Conservation (phyloP, 2,888 invertebrate genomes). For the Phalera bucephala region DNA sequence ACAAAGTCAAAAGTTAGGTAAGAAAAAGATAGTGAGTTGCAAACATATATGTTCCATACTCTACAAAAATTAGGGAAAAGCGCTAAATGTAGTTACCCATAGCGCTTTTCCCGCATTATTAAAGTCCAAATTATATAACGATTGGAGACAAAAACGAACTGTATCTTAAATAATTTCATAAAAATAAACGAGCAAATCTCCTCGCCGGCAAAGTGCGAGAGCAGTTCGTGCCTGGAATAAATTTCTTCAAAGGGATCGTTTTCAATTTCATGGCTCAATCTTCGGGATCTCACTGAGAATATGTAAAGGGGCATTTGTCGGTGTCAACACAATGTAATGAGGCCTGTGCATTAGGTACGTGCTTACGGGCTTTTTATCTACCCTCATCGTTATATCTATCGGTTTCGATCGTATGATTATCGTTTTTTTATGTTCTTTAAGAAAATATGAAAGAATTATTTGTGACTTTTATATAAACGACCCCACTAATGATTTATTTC, state of each 20-base stretch:
- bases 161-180: conserved; percentile 79
- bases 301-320: conserved; percentile 82
- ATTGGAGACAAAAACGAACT: conserved; percentile 59
- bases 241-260: conserved; percentile 82
- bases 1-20: too few species aligned
- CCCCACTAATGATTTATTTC: too few species aligned
- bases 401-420: conserved; percentile 30
- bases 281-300: conserved; percentile 79
- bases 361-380: conserved; percentile 53
- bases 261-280: conserved; percentile 83
- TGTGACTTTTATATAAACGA: too few species aligned
- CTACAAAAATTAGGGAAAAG: too few species aligned
- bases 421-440: too few species aligned
- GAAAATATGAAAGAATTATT: too few species aligned
- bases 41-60: too few species aligned
- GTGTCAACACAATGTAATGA: conserved; percentile 81
- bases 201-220: conserved; percentile 70
- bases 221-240: conserved; percentile 81
- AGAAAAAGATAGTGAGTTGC: too few species aligned
- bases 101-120: too few species aligned
- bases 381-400: conserved; percentile 33
- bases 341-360: conserved; percentile 71
- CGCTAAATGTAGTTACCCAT: too few species aligned
- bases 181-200: conserved; percentile 82
- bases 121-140: conserved; percentile 3